Evolutionary conservation across 2,797 vertebrate species (phyloP).

Genomic region (Tadarida brasiliensis): DNA sequence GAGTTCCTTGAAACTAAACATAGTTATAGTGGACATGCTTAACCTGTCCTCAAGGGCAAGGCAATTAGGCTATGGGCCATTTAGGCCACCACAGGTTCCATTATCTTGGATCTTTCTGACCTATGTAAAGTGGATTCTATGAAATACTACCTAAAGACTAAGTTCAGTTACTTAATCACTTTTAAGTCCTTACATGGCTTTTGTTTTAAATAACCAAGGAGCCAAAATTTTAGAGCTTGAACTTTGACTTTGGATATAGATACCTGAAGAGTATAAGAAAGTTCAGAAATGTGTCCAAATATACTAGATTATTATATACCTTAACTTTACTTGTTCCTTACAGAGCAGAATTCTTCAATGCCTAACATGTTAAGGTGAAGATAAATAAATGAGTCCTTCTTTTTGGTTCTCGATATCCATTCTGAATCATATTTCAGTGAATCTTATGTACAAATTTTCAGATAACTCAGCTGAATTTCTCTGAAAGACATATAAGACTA

Average conservation of each 20-base stretch:
- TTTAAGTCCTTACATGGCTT: not conserved
- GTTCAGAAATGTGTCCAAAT: constrained; percentile 16
- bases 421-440: constrained; percentile 56
- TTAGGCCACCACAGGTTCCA: not conserved
- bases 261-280: constrained; percentile 29
- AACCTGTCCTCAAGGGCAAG: not conserved
- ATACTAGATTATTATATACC: not conserved
- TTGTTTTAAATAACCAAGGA: constrained; percentile 59
- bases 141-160: not conserved
- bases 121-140: not conserved
- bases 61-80: not conserved
- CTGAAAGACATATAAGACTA: constrained; percentile 50
- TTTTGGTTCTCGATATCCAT: not conserved
- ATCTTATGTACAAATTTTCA: constrained; percentile 9
- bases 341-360: constrained; percentile 35
- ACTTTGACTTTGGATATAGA: not conserved
- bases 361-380: constrained; percentile 44
- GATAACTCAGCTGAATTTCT: constrained; percentile 49
- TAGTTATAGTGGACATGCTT: constrained; percentile 31
- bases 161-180: constrained; percentile 38
- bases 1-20: constrained; percentile 32
- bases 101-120: not conserved
- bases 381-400: constrained; percentile 10
- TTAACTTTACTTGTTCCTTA: constrained; percentile 43
- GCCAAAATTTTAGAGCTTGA: constrained; percentile 49